These are phyloP conservation scores for Caenorhabditis auriculariae DNA, from an alignment of 2,888 invertebrate genomes.

Conservation along the genomic window DNA sequence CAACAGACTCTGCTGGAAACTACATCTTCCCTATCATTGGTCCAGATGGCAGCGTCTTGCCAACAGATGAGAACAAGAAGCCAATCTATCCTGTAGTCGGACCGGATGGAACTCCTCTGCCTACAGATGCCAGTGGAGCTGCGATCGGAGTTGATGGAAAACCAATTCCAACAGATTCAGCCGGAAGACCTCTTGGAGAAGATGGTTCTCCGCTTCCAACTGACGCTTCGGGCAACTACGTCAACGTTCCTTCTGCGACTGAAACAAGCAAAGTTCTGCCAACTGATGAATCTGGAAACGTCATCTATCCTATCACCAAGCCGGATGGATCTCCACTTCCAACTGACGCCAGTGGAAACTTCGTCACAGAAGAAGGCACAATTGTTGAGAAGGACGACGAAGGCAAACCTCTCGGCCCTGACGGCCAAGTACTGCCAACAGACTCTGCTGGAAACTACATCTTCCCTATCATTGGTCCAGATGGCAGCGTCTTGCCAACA, in stretches of 20 bases:
- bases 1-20: constrained; percentile 38
- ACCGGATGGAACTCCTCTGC: constrained; percentile 18
- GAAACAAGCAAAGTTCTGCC: not conserved
- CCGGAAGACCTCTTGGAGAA: constrained; percentile 1
- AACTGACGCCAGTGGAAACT: constrained; percentile 14
- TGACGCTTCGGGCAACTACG: constrained; percentile 4
- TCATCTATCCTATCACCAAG: constrained; percentile 7
- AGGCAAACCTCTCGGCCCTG: constrained; percentile 2
- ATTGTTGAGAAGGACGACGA: constrained; percentile 9
- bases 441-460: constrained; percentile 16
- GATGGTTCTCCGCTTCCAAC: constrained; percentile 26
- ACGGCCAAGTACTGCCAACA: constrained; percentile 1
- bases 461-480: constrained; percentile 3
- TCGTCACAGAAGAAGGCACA: constrained; percentile 23
- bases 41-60: constrained; percentile 25
- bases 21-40: constrained; percentile 30
- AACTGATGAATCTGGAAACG: constrained; percentile 14
- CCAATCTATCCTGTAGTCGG: constrained; percentile 20
- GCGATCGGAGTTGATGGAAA: constrained; percentile 20
- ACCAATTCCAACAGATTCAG: constrained; percentile 2
- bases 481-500: constrained; percentile 15
- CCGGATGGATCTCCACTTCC: constrained; percentile 3
- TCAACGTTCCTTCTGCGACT: constrained; percentile 3
- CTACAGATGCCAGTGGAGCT: constrained; percentile 14
- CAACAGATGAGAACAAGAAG: constrained; percentile 20